Conservation (phyloP, 2,113 vertebrate species). For the Dicentrarchus labrax region DNA sequence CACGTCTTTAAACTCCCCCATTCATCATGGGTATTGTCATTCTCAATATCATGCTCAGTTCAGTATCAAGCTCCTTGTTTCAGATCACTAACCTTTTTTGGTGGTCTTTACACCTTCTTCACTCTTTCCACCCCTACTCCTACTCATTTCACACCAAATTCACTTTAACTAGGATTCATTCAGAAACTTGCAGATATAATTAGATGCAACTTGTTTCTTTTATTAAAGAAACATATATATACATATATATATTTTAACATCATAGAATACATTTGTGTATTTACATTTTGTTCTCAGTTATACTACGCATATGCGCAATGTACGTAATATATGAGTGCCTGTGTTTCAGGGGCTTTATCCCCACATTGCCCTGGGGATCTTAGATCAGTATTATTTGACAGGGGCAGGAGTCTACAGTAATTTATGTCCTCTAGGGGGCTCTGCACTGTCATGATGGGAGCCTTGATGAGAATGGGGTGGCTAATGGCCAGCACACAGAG, state of each 20-base stretch:
- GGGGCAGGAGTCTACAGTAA: constrained; percentile 43
- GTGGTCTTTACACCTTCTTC: constrained; percentile 7
- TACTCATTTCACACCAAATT: not conserved
- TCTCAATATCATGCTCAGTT: constrained; percentile 14
- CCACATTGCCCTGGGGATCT: constrained; percentile 37
- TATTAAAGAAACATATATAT: too few relatives aligned
- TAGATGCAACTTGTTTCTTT: not conserved
- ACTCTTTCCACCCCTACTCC: not conserved
- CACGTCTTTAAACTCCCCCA: not conserved
- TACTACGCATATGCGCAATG: not conserved
- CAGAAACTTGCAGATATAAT: not conserved
- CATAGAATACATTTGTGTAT: not conserved
- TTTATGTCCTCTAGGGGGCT: constrained; percentile 61
- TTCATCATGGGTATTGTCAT: not conserved
- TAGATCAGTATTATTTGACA: constrained; percentile 63
- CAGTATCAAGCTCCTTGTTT: not conserved
- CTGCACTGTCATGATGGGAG: constrained; percentile 40
- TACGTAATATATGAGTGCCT: constrained; percentile 10
- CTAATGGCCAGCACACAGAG: constrained; percentile 31
- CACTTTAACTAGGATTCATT: not conserved
- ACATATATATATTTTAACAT: not conserved
- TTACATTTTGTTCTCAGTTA: not conserved
- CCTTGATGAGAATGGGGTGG: constrained; percentile 36
- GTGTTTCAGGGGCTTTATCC: constrained; percentile 39
- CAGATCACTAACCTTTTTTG: constrained; percentile 7